These are phyloP conservation scores for Notolepis coatsorum DNA, from an alignment of 2,797 vertebrate genomes.

Conservation along the genomic window DNA sequence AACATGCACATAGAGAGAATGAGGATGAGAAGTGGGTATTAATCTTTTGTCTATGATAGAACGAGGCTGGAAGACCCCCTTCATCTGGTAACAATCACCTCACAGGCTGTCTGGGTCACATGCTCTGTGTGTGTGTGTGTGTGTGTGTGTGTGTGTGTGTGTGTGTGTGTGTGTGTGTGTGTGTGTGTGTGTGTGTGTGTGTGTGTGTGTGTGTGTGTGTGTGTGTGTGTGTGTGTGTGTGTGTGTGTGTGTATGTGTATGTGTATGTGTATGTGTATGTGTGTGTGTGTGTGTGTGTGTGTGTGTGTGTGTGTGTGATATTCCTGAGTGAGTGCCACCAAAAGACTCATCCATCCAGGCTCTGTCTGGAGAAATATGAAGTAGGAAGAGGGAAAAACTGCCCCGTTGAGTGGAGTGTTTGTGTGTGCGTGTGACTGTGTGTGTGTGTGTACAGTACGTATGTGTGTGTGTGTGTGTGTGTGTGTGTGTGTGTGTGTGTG, in stretches of 20 bases:
- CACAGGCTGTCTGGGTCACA: constrained; percentile 57
- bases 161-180: constrained; percentile 4
- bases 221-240: constrained; percentile 4
- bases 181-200: neutral
- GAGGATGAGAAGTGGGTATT: constrained; percentile 44
- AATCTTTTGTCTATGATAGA: constrained; percentile 70
- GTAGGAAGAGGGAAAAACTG: constrained; percentile 34
- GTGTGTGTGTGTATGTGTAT: constrained; percentile 16
- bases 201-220: constrained; percentile 3
- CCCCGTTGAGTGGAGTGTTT: constrained; percentile 30
- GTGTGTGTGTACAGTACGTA: constrained; percentile 26
- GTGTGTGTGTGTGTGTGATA: constrained; percentile 50
- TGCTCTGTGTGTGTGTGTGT: neutral
- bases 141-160: neutral
- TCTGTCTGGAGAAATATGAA: constrained; percentile 62
- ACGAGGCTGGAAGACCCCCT: constrained; percentile 55
- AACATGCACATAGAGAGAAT: neutral
- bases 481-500: constrained; percentile 35
- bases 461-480: constrained; percentile 10
- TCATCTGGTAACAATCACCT: constrained; percentile 81
- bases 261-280: constrained; percentile 40
- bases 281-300: no score
- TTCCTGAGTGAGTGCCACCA: constrained; percentile 59
- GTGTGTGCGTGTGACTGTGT: no score
- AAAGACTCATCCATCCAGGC: constrained; percentile 56